Conservation (phyloP, 2,797 vertebrate species). For the Meda fulgida region DNA sequence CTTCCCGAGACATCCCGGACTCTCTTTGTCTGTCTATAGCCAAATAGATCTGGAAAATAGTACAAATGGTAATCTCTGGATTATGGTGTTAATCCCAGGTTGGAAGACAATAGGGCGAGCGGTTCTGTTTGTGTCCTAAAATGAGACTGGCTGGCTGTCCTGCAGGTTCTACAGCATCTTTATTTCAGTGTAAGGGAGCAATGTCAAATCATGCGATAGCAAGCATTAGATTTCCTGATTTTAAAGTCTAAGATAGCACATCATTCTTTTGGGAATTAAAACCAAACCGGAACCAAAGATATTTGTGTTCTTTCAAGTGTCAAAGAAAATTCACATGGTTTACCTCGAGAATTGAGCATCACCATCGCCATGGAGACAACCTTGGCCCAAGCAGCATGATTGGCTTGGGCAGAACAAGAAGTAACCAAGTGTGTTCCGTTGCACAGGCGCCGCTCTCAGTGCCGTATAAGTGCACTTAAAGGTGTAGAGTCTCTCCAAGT, state of each 20-base stretch:
- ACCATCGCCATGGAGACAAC: conserved; percentile 75
- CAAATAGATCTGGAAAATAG: conserved; percentile 20
- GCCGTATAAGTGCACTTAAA: conserved; percentile 25
- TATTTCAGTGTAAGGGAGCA: background rate
- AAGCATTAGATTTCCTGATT: background rate
- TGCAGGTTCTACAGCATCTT: background rate
- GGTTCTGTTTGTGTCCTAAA: conserved; percentile 15
- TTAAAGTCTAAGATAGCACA: background rate
- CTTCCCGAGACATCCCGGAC: conserved; percentile 18
- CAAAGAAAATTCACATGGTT: conserved; percentile 30
- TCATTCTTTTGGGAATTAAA: background rate
- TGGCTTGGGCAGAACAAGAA: conserved; percentile 17
- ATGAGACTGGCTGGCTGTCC: background rate
- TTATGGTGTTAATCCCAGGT: conserved; percentile 51
- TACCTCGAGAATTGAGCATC: conserved; percentile 68
- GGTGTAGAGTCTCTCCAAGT: background rate
- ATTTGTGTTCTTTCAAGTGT: conserved; percentile 36
- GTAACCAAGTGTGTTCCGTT: background rate
- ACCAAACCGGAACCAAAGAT: conserved; percentile 6
- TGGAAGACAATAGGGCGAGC: conserved; percentile 34
- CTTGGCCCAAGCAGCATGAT: conserved; percentile 64
- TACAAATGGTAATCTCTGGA: conserved; percentile 51
- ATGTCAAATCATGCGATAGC: background rate
- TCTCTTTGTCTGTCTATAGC: background rate
- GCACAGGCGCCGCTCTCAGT: background rate